Conservation (phyloP, 2,113 vertebrate genomes). For the Peromyscus californicus region DNA sequence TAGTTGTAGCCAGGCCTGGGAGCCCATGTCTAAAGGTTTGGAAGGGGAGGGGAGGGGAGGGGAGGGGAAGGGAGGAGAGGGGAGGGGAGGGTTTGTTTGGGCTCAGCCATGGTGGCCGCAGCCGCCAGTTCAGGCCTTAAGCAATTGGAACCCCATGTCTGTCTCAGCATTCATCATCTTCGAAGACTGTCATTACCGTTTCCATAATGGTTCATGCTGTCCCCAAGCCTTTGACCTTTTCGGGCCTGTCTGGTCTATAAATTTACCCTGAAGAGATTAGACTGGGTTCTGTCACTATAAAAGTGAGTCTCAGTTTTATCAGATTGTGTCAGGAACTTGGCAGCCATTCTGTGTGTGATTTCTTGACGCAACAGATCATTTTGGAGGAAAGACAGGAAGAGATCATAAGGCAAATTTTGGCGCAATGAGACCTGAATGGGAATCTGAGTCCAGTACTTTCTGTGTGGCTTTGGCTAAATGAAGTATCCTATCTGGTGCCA, state of each 20-base stretch:
- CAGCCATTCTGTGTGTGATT: background rate
- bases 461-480: background rate
- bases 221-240: conserved; percentile 45
- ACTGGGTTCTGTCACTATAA: background rate
- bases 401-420: background rate
- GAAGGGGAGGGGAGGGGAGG: background rate
- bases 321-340: background rate
- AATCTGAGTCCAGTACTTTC: background rate
- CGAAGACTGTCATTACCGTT: conserved; percentile 32
- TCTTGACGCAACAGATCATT: background rate
- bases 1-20: no score
- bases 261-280: background rate
- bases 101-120: accelerated
- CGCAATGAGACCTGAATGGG: background rate
- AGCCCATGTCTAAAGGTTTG: background rate
- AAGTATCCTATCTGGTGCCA: background rate
- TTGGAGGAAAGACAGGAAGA: background rate
- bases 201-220: background rate
- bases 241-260: conserved; percentile 36
- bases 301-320: background rate
- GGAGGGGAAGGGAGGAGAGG: background rate
- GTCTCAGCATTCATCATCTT: background rate
- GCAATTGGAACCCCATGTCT: background rate
- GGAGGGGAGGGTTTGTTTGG: background rate
- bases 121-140: background rate